Conservation (phyloP, 2,888 invertebrate genomes). For the Anagyrus pseudococci region DNA sequence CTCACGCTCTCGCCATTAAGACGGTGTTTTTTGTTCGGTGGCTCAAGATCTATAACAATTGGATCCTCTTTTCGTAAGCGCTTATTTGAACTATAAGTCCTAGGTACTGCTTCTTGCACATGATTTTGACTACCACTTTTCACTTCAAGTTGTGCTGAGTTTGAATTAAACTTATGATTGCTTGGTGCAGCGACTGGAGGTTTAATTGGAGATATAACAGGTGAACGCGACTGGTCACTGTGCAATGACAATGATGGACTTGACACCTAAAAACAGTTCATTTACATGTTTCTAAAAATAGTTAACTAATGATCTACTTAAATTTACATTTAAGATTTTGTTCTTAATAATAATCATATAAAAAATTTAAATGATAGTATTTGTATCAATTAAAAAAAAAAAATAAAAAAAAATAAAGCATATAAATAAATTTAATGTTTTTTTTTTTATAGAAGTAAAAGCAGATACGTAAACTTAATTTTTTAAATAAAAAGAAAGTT, state of each 20-base stretch:
- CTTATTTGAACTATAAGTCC: constrained; percentile 66
- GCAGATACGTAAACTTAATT: too few species aligned
- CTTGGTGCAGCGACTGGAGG: constrained; percentile 48
- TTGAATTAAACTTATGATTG: constrained; percentile 49
- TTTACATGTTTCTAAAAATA: constrained; percentile 7
- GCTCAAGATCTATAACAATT: constrained; percentile 40
- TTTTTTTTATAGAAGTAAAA: constrained; percentile 1
- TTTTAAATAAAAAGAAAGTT: not conserved
- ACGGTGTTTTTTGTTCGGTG: constrained; percentile 57
- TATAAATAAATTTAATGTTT: too few species aligned
- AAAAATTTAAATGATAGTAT: too few species aligned
- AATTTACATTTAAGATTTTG: not conserved
- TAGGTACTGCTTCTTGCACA: constrained; percentile 61
- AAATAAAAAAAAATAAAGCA: too few species aligned
- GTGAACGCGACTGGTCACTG: constrained; percentile 59
- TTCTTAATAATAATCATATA: too few species aligned
- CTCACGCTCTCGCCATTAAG: constrained; percentile 62
- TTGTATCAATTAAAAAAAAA: too few species aligned
- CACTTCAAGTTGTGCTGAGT: constrained; percentile 47
- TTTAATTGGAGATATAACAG: constrained; percentile 53
- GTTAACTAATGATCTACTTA: not conserved
- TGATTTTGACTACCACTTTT: constrained; percentile 56
- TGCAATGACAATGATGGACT: constrained; percentile 60
- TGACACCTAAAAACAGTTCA: constrained; percentile 48
- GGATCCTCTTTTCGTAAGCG: constrained; percentile 63